Conservation (phyloP, 92 coral and sea anemone genomes). For the Pocillopora grandis region DNA sequence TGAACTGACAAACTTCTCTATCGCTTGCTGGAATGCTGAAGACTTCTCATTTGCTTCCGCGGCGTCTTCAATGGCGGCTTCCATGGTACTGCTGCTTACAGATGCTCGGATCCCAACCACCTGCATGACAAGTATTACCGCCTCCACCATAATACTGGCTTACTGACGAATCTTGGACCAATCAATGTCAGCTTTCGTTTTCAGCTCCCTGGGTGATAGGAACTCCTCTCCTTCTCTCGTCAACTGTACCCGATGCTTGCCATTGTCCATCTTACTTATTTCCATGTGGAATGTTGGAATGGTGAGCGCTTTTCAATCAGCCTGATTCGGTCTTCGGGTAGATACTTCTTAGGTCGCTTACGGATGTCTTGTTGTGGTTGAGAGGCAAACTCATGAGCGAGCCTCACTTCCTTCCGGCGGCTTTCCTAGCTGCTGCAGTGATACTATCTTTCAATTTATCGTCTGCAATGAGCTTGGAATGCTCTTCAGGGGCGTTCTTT, state of each 20-base stretch:
- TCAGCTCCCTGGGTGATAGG: conserved; percentile 38
- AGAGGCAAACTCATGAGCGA: conserved; percentile 59
- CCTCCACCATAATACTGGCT: conserved; percentile 69
- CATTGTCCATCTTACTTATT: conserved; percentile 38
- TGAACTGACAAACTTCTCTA: conserved; percentile 41
- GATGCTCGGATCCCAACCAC: conserved; percentile 44
- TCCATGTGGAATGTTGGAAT: conserved; percentile 66
- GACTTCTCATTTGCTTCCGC: conserved; percentile 45
- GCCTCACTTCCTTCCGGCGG: conserved; percentile 65
- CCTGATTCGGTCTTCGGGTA: conserved; percentile 54
- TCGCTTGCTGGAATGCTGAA: conserved; percentile 37
- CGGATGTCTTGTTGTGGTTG: conserved; percentile 60
- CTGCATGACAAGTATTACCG: conserved; percentile 44
- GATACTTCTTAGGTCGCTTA: conserved; percentile 46
- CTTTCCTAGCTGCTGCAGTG: conserved; percentile 51
- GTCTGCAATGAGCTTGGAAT: conserved; percentile 52
- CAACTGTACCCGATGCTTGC: conserved; percentile 49
- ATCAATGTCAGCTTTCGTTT: conserved; percentile 36
- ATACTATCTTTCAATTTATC: conserved; percentile 40
- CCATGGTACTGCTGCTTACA: conserved; percentile 25
- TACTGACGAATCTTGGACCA: conserved; percentile 50
- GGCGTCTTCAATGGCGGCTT: conserved; percentile 42
- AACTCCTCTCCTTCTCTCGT: conserved; percentile 50
- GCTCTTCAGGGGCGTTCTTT: conserved; percentile 59
- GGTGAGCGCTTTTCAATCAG: conserved; percentile 47